phyloP scores from a whole-genome alignment of 2,888 invertebrate species.

The Adelognathus sp. region DNA sequence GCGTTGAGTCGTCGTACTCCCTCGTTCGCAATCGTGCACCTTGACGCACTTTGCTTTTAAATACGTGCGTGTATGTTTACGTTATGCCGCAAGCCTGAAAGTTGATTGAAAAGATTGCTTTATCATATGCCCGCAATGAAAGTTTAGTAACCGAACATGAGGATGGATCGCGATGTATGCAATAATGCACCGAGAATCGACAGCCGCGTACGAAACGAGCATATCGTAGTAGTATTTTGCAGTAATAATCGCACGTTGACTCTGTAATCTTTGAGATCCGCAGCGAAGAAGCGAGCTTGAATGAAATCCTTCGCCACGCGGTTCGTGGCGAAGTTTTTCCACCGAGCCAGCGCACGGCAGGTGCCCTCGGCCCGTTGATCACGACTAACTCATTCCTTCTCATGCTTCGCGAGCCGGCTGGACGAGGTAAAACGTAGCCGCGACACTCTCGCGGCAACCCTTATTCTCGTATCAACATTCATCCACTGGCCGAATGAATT shows the following conservation, averaged over 20 bases:
- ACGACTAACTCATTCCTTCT: conserved; percentile 15
- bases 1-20: not conserved
- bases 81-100: conserved; percentile 13
- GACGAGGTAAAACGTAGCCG: conserved; percentile 31
- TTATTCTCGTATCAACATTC: not conserved
- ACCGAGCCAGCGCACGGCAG: not conserved
- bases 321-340: not conserved
- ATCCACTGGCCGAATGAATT: conserved; percentile 2
- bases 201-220: not conserved
- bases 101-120: conserved; percentile 27
- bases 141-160: not conserved
- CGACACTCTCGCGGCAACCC: not conserved
- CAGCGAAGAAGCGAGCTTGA: conserved; percentile 38
- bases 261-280: conserved; percentile 11
- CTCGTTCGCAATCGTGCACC: conserved; percentile 6
- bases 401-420: not conserved
- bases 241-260: conserved; percentile 22
- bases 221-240: conserved; percentile 19
- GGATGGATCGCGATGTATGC: not conserved
- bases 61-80: not conserved
- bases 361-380: conserved; percentile 27
- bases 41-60: conserved; percentile 11
- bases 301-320: conserved; percentile 24
- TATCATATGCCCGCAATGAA: not conserved
- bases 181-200: not conserved